Percentiles rank a stretch among this genome's conserved stretches.
Evolutionary conservation across 2,113 vertebrate species (phyloP).

Genomic region (Mormyrus lacerda): DNA sequence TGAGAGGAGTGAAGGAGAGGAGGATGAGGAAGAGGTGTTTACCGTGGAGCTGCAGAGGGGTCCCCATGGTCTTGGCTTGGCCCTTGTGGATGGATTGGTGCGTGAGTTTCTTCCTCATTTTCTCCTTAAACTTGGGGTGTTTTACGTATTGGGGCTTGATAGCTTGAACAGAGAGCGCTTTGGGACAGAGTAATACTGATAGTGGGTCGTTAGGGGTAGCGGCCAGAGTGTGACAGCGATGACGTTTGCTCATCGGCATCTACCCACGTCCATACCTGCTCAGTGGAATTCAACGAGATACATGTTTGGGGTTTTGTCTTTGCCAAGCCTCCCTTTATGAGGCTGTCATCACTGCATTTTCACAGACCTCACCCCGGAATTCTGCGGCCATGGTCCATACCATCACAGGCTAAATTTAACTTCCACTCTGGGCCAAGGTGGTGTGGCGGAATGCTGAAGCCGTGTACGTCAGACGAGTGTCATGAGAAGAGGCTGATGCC

Average conservation of each 20-base stretch:
- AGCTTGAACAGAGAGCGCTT: background rate
- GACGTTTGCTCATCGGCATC: background rate
- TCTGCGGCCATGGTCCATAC: background rate
- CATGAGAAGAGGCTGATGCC: background rate
- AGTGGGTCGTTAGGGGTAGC: background rate
- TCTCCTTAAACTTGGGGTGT: background rate
- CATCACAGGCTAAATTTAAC: background rate
- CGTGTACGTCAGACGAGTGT: background rate
- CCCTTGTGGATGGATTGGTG: constrained; percentile 61
- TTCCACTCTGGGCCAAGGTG: background rate
- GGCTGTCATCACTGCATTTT: background rate
- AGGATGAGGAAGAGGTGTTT: constrained; percentile 53
- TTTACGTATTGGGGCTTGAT: background rate
- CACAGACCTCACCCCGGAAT: background rate
- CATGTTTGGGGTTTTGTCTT: background rate
- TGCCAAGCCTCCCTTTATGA: background rate
- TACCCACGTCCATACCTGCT: background rate
- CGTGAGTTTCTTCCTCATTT: constrained; percentile 27
- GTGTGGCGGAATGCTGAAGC: background rate
- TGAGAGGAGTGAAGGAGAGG: constrained; percentile 26
- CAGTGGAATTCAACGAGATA: background rate
- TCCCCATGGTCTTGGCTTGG: constrained; percentile 55
- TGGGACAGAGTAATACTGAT: background rate
- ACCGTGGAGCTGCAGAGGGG: constrained; percentile 60
- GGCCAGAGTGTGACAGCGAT: background rate